Evolutionary conservation across 2,888 invertebrate genomes (phyloP), one percentile per base, ranked within the genome.

Genomic region (Girardia tigrina): DNA sequence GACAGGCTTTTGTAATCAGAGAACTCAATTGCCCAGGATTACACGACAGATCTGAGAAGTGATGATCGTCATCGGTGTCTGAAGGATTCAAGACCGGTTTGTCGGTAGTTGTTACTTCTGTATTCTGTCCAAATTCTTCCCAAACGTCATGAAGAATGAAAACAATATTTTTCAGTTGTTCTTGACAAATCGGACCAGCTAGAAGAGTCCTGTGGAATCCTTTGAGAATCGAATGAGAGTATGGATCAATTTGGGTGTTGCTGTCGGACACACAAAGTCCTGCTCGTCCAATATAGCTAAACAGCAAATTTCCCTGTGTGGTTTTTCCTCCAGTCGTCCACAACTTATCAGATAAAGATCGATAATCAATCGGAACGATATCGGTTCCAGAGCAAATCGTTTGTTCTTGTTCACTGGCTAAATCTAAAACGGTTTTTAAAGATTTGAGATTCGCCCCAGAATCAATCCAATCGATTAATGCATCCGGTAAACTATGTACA

Each of bases 151-250:
- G 90, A 0, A 97, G 88, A 75, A 91, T 86, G 85, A 95, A 94
- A 77, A 81, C 81, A 0, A 95, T 92, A 0, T 95, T 95, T 86
- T 90, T 90, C 89, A 98, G 89, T 0, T 94, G 94, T 82, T 98
- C 98, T 80, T 94, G 94, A 85, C 97, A 98, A 70, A 98, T 84
- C 0, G 97, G 97, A 0, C 98, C 98, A 69, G 91, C 89, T 75
- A 90, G 84, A 28, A 92, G 88, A 4, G 91, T 90, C 84, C 92
- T 84, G 78, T 84, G 83, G 78, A 85, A 85, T 2, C 84, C 85
- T 78, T 80, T 81, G 2, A 83, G 77, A 76, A 84, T 79, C 77
- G 82, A 80, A 23, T 76, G 69, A 8, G 23, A 26, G 29, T 16
- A 74, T 56, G 56, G 56, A 71, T 28, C 70, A 26, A 26, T 16